Evolutionary conservation across 2,888 invertebrate species (phyloP), one percentile per base, ranked within the genome.

Genomic region (Gnatocerus cornutus): DNA sequence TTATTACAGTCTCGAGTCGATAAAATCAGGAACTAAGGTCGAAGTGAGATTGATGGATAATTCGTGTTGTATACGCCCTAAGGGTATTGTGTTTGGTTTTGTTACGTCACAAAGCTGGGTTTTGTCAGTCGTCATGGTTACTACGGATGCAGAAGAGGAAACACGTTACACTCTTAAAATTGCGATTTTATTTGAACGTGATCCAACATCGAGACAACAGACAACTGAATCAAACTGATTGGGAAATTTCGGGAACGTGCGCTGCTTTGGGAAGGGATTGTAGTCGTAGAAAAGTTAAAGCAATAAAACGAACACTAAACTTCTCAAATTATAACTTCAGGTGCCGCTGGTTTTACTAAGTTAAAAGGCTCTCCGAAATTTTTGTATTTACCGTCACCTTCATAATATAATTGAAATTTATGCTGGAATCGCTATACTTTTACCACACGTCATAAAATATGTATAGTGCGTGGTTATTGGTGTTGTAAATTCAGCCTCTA

Each of bases 101-200:
- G 50, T 39, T 56, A 27, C 59, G 46, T 50, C 61, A 50, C 48
- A 48, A 61, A 50, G 13, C 48, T 8, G 37, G 59, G 33, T 59
- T 45, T 59, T 45, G 46, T 46, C 56, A 56, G 56, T 56, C 33
- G 59, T 45, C 59, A 45, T 59, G 59, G 46, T 30, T 59, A 59
- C 59, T n/a, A 29, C 13, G 59, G 16, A 46, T 59, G 59, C 59
- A 46, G 59, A 56, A 37, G 41, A 56, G 43, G 43, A 45, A 59
- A 45, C 59, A 59, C 45, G 30, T 59, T 59, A 46, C 21, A 56
- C 59, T 59, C 59, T 59, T 59, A 46, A 59, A 59, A 59, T 59
- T 59, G 59, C 46, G 12, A 16, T 59, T 45, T 59, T 59, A 46
- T 43, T 30, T 43, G 59, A 59, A 43, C 59, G 59, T 59, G 45